phyloP scores from a whole-genome alignment of 2,113 vertebrate species.

The Ageneiosus marmoratus region DNA sequence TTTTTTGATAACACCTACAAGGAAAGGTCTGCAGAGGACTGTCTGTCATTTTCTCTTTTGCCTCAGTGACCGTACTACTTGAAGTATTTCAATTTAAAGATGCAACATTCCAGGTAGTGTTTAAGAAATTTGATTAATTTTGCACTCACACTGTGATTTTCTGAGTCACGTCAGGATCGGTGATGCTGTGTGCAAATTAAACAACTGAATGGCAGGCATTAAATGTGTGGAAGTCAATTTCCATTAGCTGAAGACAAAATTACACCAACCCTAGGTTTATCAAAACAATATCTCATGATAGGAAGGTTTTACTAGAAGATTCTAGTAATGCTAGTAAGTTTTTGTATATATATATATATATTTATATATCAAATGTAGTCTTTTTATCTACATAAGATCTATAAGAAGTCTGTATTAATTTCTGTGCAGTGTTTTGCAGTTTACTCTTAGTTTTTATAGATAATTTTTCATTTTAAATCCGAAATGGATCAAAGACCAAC shows the following conservation, averaged over 20 bases:
- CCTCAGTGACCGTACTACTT: neutral
- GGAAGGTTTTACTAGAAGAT: neutral
- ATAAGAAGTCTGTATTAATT: neutral
- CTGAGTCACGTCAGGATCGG: neutral
- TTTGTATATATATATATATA: neutral
- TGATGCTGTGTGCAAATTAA: neutral
- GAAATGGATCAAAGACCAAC: neutral
- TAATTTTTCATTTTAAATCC: neutral
- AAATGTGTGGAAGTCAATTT: neutral
- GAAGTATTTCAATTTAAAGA: neutral
- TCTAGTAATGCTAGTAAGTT: neutral
- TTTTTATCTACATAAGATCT: neutral
- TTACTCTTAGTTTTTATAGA: too few relatives aligned
- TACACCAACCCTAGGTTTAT: neutral
- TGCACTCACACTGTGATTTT: neutral
- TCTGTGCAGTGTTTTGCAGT: neutral
- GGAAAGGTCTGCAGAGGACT: neutral
- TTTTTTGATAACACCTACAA: slow-evolving; percentile 1
- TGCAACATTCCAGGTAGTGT: neutral
- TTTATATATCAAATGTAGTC: too few relatives aligned
- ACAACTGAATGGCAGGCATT: neutral
- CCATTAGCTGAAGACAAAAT: neutral
- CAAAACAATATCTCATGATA: neutral
- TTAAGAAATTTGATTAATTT: neutral
- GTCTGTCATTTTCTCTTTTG: neutral